Evolutionary conservation across 2,113 vertebrate species (phyloP).

Genomic region (Neolamprologus variostigma): DNA sequence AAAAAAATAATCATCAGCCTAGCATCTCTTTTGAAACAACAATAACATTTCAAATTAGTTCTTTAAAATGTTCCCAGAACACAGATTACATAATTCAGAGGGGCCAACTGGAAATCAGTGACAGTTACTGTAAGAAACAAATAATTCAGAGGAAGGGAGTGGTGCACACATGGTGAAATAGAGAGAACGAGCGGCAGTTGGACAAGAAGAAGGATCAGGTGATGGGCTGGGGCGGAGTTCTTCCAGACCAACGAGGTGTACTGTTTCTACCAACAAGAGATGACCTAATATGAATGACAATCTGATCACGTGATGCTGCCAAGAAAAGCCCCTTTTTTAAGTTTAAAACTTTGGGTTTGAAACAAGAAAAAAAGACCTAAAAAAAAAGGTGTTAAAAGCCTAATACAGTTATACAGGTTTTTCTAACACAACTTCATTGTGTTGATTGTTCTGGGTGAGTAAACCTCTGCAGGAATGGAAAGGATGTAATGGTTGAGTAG

Average conservation of each 20-base stretch:
- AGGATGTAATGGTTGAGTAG: background rate
- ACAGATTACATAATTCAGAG: background rate
- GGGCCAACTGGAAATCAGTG: too few relatives aligned
- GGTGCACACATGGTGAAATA: background rate
- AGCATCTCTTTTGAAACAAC: background rate
- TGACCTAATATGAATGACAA: background rate
- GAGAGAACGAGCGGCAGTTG: background rate
- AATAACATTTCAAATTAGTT: background rate
- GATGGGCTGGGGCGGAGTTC: background rate
- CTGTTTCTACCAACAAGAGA: background rate
- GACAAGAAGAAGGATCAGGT: background rate
- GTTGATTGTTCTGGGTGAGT: background rate
- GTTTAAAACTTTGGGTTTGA: background rate
- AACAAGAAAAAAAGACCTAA: background rate
- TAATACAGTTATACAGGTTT: background rate
- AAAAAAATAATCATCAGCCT: background rate
- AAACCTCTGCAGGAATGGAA: background rate
- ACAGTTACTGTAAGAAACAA: background rate
- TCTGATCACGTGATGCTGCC: background rate
- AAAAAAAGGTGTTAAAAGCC: background rate
- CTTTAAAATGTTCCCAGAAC: background rate
- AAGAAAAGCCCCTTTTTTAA: background rate
- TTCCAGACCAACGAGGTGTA: accelerated
- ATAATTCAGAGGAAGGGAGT: background rate
- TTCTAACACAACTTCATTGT: background rate